Conservation (phyloP, 2,113 vertebrate genomes). For the Upupa epops region DNA sequence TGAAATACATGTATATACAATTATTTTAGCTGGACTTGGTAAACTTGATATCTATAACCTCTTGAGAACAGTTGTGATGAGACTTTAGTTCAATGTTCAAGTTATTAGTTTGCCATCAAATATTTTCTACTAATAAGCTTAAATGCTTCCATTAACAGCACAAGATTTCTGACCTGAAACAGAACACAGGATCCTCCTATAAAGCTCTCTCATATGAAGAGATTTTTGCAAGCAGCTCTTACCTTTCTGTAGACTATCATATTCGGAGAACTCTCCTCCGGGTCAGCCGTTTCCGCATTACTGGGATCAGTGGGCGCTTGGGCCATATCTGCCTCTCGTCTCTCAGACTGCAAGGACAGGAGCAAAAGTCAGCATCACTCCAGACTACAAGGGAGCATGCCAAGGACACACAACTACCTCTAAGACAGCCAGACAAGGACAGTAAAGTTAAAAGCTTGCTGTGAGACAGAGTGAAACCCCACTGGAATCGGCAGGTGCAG, state of each 20-base stretch:
- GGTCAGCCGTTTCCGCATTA: conserved; percentile 75
- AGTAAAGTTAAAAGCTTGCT: not conserved
- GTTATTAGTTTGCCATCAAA: not conserved
- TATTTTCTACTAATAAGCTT: not conserved
- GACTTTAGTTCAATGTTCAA: too few species aligned
- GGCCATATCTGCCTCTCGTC: conserved; percentile 81
- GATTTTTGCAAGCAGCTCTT: conserved; percentile 20
- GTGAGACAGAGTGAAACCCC: not conserved
- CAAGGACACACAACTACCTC: not conserved
- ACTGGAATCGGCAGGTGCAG: fast-evolving
- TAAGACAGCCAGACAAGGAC: not conserved
- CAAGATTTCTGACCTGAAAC: not conserved
- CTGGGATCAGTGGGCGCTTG: conserved; percentile 82
- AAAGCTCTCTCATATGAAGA: not conserved
- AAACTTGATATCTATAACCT: too few species aligned
- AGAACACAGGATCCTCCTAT: not conserved
- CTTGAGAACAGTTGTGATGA: too few species aligned
- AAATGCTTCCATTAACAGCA: not conserved
- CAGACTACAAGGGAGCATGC: not conserved
- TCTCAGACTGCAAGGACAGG: conserved; percentile 64
- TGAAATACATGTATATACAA: not conserved
- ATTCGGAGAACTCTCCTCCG: conserved; percentile 93
- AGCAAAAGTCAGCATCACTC: conserved; percentile 17
- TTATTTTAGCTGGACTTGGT: not conserved
- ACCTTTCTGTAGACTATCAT: conserved; percentile 98